These are phyloP conservation scores for Plectrocnemia conspersa DNA, from an alignment of 1,140 invertebrate genomes.

Conservation along the genomic window DNA sequence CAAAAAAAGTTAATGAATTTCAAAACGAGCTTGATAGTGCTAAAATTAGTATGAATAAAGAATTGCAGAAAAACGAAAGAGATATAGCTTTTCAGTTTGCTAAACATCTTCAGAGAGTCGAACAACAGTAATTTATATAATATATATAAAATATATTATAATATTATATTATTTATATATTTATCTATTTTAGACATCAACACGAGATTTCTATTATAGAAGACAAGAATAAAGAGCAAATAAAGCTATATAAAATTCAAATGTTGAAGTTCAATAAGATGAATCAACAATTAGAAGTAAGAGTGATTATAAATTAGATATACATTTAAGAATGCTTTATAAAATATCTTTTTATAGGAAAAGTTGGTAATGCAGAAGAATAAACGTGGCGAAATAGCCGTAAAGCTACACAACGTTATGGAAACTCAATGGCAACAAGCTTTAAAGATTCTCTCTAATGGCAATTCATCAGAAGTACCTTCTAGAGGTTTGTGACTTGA, in stretches of 20 bases:
- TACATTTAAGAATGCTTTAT: neutral
- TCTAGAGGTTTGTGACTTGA: too few species aligned
- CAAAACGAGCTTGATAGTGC: conserved; percentile 67
- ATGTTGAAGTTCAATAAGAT: conserved; percentile 62
- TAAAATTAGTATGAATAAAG: conserved; percentile 58
- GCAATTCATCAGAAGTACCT: too few species aligned
- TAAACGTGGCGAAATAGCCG: conserved; percentile 58
- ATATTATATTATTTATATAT: conserved; percentile 4
- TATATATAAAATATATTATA: conserved; percentile 4
- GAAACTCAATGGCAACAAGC: conserved; percentile 75
- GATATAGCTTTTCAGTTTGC: conserved; percentile 63
- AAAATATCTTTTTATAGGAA: too few species aligned
- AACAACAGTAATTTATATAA: conserved; percentile 55
- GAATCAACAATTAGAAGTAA: conserved; percentile 57
- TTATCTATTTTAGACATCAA: conserved; percentile 53
- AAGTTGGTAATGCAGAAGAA: conserved; percentile 43
- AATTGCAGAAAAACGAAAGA: conserved; percentile 61
- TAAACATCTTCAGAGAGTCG: conserved; percentile 64
- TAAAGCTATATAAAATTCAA: conserved; percentile 62
- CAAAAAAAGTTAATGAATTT: conserved; percentile 71
- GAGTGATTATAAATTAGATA: conserved; percentile 5
- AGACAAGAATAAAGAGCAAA: conserved; percentile 71
- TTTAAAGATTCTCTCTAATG: conserved; percentile 60
- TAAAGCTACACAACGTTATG: conserved; percentile 72
- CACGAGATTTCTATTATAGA: conserved; percentile 69